Percentiles rank a stretch among this genome's conserved stretches.
Conservation (phyloP, 1,140 invertebrate genomes). For the Drosophila pseudoobscura region DNA sequence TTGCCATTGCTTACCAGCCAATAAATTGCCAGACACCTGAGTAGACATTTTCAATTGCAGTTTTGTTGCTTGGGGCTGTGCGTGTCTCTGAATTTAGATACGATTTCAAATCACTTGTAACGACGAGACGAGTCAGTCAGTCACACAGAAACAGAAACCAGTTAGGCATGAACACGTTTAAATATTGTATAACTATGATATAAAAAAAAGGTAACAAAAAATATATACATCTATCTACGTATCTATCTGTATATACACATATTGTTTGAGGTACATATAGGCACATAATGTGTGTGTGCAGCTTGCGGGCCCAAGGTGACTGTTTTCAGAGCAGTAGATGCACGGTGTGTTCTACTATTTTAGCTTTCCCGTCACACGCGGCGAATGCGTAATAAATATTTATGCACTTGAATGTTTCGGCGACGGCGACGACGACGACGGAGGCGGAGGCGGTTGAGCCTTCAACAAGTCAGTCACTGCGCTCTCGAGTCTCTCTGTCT, state of each 20-base stretch:
- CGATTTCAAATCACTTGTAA: conserved; percentile 42
- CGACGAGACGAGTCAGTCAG: conserved; percentile 1
- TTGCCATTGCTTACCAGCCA: conserved; percentile 63
- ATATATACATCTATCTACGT: conserved; percentile 9
- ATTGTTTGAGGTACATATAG: conserved; percentile 32
- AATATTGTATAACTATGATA: conserved; percentile 25
- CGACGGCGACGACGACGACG: background rate
- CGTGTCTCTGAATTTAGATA: conserved; percentile 51
- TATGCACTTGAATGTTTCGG: conserved; percentile 58
- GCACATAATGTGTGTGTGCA: no score
- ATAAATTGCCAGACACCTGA: conserved; percentile 77
- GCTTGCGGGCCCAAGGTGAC: conserved; percentile 36
- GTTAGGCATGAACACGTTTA: conserved; percentile 56
- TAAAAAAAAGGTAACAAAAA: conserved; percentile 12
- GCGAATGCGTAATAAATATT: conserved; percentile 80
- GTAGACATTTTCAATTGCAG: conserved; percentile 67
- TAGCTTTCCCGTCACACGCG: conserved; percentile 57
- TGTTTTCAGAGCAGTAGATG: background rate
- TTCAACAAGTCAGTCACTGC: conserved; percentile 42
- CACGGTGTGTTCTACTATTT: conserved; percentile 23
- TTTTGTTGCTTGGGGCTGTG: conserved; percentile 28
- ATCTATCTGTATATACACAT: background rate
- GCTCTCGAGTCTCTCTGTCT: conserved; percentile 1
- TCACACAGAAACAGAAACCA: conserved; percentile 31
- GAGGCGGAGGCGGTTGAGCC: background rate